phyloP scores from a whole-genome alignment of 2,888 invertebrate genomes.

The Strigamia maritima region DNA sequence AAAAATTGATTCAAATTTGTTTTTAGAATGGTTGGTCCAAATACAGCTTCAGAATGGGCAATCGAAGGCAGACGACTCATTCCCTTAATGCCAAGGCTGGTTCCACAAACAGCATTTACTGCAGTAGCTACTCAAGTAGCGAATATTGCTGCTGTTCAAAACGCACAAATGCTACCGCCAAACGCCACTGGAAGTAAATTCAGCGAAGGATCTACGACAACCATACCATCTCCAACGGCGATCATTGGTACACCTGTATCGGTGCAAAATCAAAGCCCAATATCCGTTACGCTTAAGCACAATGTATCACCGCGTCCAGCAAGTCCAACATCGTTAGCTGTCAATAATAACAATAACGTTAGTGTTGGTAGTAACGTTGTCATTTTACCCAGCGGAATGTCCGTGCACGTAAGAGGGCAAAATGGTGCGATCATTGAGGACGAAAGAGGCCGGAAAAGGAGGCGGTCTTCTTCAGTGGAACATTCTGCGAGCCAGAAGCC shows the following conservation, averaged over 20 bases:
- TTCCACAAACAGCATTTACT: conserved; percentile 79
- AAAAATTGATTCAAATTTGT: not conserved
- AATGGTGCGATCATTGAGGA: conserved; percentile 9
- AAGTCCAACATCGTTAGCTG: conserved; percentile 19
- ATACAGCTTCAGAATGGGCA: conserved; percentile 69
- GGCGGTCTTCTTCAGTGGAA: conserved; percentile 7
- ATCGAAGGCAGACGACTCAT: conserved; percentile 79
- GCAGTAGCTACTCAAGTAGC: conserved; percentile 78
- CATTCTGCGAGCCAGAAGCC: not conserved
- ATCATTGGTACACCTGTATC: not conserved
- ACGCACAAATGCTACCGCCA: conserved; percentile 58
- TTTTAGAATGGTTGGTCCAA: conserved; percentile 57
- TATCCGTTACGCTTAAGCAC: not conserved
- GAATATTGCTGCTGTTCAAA: conserved; percentile 62
- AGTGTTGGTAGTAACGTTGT: conserved; percentile 20
- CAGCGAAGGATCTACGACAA: not conserved
- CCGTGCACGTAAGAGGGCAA: conserved; percentile 23
- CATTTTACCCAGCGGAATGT: conserved; percentile 34
- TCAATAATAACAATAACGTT: conserved; percentile 6
- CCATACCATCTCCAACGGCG: conserved; percentile 1
- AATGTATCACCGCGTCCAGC: conserved; percentile 8
- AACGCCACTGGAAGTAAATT: conserved; percentile 31
- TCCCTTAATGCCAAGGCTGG: conserved; percentile 77
- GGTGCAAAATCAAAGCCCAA: not conserved
- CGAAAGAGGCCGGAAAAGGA: conserved; percentile 22